Base-by-base conservation (phyloP, 1,140 invertebrate genomes). In the Lithobius niger region DNA sequence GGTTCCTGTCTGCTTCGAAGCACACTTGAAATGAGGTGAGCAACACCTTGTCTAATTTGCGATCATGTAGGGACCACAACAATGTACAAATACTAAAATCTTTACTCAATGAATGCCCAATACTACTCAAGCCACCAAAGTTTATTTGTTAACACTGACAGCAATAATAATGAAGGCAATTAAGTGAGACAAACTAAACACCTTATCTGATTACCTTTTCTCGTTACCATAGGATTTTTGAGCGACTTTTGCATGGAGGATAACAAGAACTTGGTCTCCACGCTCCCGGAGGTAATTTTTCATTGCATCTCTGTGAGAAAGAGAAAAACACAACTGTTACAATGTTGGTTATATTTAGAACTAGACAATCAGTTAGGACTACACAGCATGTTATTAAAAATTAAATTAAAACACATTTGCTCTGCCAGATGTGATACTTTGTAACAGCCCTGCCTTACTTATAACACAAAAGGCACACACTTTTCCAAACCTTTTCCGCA, bases 181-280 rank as follows among this genome's bases (percentile, higher is more conserved):
- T 43, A 57, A 16, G 26, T 27, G 18, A 50, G 26, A 55, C 51
- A 45, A n/a, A n/a, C n/a, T n/a, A n/a, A n/a, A n/a, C n/a, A n/a
- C n/a, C n/a, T n/a, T n/a, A n/a, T n/a, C n/a, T n/a, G n/a, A 54
- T 59, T 60, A 77, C 74, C 96, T 78, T 73, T 99, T 99, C 68
- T 99, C 97, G 72, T 98, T 99, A 48, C 97, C 97, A 70, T 99
- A 99, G 0, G 95, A 98, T 67, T 99, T 99, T 71, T 99, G 97
- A 18, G 97, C 96, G 26, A 81, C 79, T 79, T 99, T 99, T 3
- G 97, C 97, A 74, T 99, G 96, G 48, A 98, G 76, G 56, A 99
- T 97, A 2, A 97, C 90, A 21, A 99, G 83, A 2, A 94, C 83
- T 84, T 97, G 93, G 69, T 98, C 94, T 60, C 87, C 88, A 61